Conservation (phyloP, 2,888 invertebrate genomes). For the Escarpia spicata region DNA sequence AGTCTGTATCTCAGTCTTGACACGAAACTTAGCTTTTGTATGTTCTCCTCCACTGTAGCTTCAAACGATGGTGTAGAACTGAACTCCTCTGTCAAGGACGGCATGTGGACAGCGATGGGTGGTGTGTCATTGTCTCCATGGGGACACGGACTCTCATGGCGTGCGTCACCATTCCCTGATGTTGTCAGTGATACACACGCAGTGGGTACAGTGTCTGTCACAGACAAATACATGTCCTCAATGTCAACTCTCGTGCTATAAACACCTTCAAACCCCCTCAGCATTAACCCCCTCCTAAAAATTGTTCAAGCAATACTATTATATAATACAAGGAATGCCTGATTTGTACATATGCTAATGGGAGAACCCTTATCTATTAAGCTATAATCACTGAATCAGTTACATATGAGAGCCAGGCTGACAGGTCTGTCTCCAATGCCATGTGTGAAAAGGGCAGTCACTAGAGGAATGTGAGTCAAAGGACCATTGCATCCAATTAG, state of each 20-base stretch:
- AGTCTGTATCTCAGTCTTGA: conserved; percentile 1
- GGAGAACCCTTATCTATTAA: too few species aligned
- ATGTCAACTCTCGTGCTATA: neutral
- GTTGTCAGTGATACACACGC: neutral
- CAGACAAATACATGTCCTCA: neutral
- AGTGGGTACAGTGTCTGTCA: neutral
- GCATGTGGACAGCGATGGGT: neutral
- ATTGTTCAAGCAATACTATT: too few species aligned
- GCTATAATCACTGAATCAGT: too few species aligned
- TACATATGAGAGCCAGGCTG: too few species aligned
- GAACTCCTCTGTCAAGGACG: neutral
- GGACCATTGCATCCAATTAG: too few species aligned
- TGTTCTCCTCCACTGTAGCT: neutral
- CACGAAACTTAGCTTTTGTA: neutral
- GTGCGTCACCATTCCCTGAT: neutral
- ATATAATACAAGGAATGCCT: too few species aligned
- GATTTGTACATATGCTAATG: too few species aligned
- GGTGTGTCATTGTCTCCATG: neutral
- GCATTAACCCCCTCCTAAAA: too few species aligned
- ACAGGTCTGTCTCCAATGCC: too few species aligned
- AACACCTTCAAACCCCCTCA: neutral
- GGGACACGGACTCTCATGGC: neutral
- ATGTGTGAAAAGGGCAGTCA: too few species aligned
- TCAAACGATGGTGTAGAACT: conserved; percentile 9
- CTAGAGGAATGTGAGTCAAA: too few species aligned